Percentiles rank a stretch among this genome's conserved stretches.
Evolutionary conservation across 2,797 vertebrate species (phyloP).

Genomic region (Acanthiza pusilla): DNA sequence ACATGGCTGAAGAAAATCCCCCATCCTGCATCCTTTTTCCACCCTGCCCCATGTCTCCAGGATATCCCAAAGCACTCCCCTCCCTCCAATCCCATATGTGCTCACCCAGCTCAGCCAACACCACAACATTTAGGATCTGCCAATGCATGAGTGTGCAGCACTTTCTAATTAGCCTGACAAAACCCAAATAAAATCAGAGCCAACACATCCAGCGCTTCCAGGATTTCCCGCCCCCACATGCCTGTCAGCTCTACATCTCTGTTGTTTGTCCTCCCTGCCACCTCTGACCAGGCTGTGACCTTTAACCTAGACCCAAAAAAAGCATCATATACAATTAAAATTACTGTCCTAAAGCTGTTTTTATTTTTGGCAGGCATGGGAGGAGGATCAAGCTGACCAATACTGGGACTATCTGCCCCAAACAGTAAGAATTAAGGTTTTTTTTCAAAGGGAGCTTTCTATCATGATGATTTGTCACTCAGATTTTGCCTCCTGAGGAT

Average conservation of each 20-base stretch:
- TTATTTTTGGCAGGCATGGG: neutral
- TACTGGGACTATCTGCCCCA: neutral
- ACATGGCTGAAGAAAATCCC: accelerated
- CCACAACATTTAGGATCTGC: neutral
- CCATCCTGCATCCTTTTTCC: neutral
- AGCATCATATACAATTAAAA: neutral
- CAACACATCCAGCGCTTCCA: neutral
- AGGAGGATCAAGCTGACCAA: neutral
- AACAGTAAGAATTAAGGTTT: neutral
- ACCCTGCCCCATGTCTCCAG: neutral
- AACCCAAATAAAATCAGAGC: neutral
- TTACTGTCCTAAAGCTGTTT: neutral
- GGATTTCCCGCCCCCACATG: neutral
- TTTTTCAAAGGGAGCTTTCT: neutral
- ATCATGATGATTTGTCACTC: neutral
- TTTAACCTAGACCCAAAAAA: neutral
- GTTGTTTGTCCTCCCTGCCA: neutral
- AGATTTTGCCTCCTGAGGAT: neutral
- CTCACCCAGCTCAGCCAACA: neutral
- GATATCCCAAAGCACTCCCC: neutral
- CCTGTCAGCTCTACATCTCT: neutral
- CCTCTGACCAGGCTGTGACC: neutral
- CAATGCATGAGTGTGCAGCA: neutral
- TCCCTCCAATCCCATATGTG: accelerated
- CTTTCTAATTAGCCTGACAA: neutral